Evolutionary conservation across 2,113 vertebrate species (phyloP).

Genomic region (Lycocorax pyrrhopterus): DNA sequence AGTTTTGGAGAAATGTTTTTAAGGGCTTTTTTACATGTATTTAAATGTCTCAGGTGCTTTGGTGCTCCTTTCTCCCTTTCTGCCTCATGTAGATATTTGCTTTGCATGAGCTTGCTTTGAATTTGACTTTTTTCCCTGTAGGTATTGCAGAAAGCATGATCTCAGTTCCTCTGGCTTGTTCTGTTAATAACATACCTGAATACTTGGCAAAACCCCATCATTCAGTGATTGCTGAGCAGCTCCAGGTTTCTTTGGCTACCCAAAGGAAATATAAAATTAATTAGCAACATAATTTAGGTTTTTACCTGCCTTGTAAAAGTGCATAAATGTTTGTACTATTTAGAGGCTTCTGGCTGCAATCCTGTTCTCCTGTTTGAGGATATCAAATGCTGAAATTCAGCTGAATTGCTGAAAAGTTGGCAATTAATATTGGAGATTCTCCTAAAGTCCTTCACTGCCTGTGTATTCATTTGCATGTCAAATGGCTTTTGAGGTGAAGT

Average conservation of each 20-base stretch:
- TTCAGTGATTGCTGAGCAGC: constrained; percentile 35
- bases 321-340: constrained; percentile 68
- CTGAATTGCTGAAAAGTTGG: not conserved
- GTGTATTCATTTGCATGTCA: constrained; percentile 1
- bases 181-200: constrained; percentile 69
- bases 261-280: constrained; percentile 81
- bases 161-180: constrained; percentile 60
- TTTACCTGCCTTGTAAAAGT: constrained; percentile 76
- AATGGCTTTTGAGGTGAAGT: constrained; percentile 42
- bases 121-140: constrained; percentile 32
- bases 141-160: constrained; percentile 63
- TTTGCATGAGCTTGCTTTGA: constrained; percentile 42
- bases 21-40: not conserved
- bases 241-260: constrained; percentile 69
- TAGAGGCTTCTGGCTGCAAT: constrained; percentile 65
- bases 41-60: not conserved
- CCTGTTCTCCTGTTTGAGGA: constrained; percentile 43
- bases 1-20: not conserved
- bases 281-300: constrained; percentile 75
- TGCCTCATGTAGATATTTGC: not conserved
- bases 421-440: not conserved
- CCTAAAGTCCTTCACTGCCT: not conserved
- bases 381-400: not conserved
- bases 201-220: constrained; percentile 59
- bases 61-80: not conserved